Percentiles rank a stretch among this genome's conserved stretches.
These are phyloP conservation scores for Bubo blakistoni DNA, from an alignment of 2,113 vertebrate species.

Conservation along the genomic window DNA sequence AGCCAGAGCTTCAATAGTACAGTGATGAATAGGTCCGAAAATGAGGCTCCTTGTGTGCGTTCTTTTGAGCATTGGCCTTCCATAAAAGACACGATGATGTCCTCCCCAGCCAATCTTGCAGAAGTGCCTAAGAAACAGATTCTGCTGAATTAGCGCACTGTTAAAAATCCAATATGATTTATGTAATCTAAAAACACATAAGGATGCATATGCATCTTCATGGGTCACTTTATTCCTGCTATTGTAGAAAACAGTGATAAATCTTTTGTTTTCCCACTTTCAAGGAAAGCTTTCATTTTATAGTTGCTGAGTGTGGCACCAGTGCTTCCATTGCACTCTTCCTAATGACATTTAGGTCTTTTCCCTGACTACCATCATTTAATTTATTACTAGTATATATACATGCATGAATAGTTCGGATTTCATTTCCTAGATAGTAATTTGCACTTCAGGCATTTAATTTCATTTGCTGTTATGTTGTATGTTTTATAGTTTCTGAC, in stretches of 20 bases:
- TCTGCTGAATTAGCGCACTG: neutral
- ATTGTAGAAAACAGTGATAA: neutral
- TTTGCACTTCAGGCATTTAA: conserved; percentile 53
- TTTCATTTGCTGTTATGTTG: conserved; percentile 47
- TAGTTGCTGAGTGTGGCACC: neutral
- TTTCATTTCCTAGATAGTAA: conserved; percentile 39
- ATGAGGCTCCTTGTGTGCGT: neutral
- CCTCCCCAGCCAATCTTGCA: neutral
- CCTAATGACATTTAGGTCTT: conserved; percentile 18
- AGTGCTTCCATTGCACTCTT: neutral
- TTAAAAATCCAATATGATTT: neutral
- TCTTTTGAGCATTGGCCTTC: neutral
- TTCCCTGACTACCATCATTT: neutral
- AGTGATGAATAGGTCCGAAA: neutral
- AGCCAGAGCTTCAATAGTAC: neutral
- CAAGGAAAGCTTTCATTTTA: neutral
- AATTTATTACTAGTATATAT: conserved; percentile 23
- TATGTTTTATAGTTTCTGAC: conserved; percentile 33
- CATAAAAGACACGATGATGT: neutral
- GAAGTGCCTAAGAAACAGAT: neutral
- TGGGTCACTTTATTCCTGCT: neutral
- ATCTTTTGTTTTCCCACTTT: neutral
- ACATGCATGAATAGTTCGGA: conserved; percentile 35
- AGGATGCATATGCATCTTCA: neutral
- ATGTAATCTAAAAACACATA: neutral